phyloP scores from a whole-genome alignment of 2,888 invertebrate species.

The Mythimna lalbum region DNA sequence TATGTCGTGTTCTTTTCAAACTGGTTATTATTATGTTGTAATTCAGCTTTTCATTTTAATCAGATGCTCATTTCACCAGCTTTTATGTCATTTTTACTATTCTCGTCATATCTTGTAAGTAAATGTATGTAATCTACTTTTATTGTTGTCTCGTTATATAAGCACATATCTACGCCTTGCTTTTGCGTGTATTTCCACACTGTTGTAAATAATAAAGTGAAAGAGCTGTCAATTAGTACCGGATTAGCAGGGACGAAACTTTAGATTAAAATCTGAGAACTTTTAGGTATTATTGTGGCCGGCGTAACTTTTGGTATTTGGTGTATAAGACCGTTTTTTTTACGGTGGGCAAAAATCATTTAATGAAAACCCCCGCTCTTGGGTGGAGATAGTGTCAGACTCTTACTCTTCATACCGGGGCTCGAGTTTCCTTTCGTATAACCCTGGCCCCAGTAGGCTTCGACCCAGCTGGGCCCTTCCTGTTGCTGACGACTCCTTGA shows the following conservation, averaged over 20 bases:
- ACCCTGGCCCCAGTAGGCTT: no score
- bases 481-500: no score
- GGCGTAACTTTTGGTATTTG: not conserved
- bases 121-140: constrained; percentile 28
- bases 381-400: no score
- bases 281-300: not conserved
- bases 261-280: constrained; percentile 15
- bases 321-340: no score
- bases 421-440: no score
- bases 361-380: no score
- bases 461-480: no score
- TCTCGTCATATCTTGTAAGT: constrained; percentile 12
- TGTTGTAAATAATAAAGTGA: constrained; percentile 18
- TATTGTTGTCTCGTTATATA: constrained; percentile 19
- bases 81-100: constrained; percentile 26
- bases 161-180: constrained; percentile 5
- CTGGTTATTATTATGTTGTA: constrained; percentile 4
- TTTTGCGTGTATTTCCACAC: constrained; percentile 7
- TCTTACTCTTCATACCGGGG: no score
- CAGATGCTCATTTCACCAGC: constrained; percentile 14
- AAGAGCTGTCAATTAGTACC: constrained; percentile 23
- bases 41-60: constrained; percentile 21
- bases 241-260: constrained; percentile 11
- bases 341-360: no score
- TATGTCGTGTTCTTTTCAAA: not conserved